Base-by-base conservation (phyloP, 2,888 invertebrate species). In the Nephrocerus scutellatus region DNA sequence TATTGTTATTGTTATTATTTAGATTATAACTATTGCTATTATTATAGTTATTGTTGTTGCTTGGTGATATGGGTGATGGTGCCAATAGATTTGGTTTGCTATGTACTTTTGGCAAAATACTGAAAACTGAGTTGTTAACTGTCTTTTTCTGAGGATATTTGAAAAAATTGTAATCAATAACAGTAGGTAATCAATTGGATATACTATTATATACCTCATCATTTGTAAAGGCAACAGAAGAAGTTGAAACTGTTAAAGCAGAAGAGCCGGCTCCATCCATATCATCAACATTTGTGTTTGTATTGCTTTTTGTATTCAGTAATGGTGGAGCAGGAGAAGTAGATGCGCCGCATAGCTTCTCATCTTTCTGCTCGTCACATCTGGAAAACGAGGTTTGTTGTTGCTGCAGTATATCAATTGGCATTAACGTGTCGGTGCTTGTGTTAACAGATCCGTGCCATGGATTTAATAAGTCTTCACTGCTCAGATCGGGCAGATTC, bases 371-470 rank as follows among this genome's bases (percentile, higher is more conserved):
- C n/a, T n/a, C n/a, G n/a, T n/a, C n/a, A n/a, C n/a, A n/a, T n/a
- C n/a, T n/a, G n/a, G n/a, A n/a, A 41, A 30, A 36, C 10, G 23
- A 22, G 23, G 23, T 41, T 43, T 20, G 10, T 28, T 15, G 43
- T 41, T 7, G 44, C 44, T 43, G 36, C 15, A 20, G 26, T 20
- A 37, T 25, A 29, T 43, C 49, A 41, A 52, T 52, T 35, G 70
- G 70, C 30, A 71, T 72, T 45, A 74, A 55, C 12, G 74, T 74
- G 48, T 74, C 74, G 26, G 74, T 74, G 55, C 74, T 74, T 22
- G 72, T 73, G 52, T 73, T 72, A 30, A 65, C 53, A 13, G 57
- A 60, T 20, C 60, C 61, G 51, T 60, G 56, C 60, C 60, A 60
- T 24, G 52, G 41, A 36, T 49, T 55, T 35, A 54, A 52, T 22